These are phyloP conservation scores for Anguilla pacifica DNA, from an alignment of 2,797 vertebrate genomes.

Conservation along the genomic window DNA sequence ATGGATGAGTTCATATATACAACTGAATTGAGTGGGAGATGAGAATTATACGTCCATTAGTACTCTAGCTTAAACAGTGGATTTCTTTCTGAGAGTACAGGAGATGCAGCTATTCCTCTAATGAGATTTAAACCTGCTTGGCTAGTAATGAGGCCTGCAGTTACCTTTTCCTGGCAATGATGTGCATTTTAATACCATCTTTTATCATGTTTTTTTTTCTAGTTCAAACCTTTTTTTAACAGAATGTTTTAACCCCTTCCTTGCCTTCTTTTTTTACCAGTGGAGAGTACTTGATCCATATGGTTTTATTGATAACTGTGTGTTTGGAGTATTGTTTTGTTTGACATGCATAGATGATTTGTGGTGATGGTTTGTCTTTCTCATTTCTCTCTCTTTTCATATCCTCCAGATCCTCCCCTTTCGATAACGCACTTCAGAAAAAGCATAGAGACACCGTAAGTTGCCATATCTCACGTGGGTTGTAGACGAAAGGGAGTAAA, in stretches of 20 bases:
- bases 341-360: neutral
- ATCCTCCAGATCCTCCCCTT: conserved; percentile 89
- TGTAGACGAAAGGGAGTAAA: neutral
- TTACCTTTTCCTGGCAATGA: neutral
- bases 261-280: neutral
- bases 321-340: neutral
- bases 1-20: neutral
- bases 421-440: conserved; percentile 99
- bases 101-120: neutral
- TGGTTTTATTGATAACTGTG: neutral
- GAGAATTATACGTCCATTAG: neutral
- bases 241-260: neutral
- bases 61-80: neutral
- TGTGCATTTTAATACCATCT: neutral
- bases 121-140: neutral
- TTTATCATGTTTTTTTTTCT: neutral
- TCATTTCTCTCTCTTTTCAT: conserved; percentile 37
- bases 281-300: neutral
- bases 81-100: neutral
- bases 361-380: conserved; percentile 36
- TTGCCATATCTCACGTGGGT: conserved; percentile 53
- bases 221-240: too few relatives aligned
- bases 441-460: conserved; percentile 99
- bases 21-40: neutral
- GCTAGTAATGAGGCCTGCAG: neutral